Evolutionary conservation across 1,140 invertebrate species (phyloP), one percentile per base, ranked within the genome.

Genomic region (Drosophila elegans): DNA sequence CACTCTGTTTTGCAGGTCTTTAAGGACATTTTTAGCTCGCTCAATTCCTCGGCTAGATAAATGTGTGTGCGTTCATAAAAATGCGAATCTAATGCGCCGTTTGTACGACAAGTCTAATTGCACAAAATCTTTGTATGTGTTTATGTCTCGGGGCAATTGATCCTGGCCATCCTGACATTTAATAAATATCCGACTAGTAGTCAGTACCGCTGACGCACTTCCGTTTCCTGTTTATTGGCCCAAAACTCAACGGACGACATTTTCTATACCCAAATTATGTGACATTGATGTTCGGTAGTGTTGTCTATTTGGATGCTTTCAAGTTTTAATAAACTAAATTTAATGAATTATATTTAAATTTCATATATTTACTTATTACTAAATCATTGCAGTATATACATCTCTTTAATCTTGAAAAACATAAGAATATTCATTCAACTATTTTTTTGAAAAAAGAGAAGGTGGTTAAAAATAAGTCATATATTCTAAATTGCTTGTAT

Each of bases 31-130:
- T 80, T 56, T 64, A 71, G 80, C 69, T 74, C 63, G 73, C 71
- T 63, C 52, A 63, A 72, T 73, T 54, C 63, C 67, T 41, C 46
- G 48, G 27, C 59, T 77, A 75, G 63, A 82, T 82, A 83, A 84
- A 84, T 84, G 82, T 74, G 76, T 74, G 56, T 73, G 34, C 38
- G 71, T 32, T 51, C 67, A 62, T 66, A 68, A 88, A 88, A 77
- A 88, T 83, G 76, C 61, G 76, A 78, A 76, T 76, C 62, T 86
- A 86, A 86, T 86, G 75, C 82, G 74, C 62, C 59, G 75, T 77
- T 82, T 82, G 75, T 88, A 56, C 79, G 51, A 56, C 79, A 48
- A 63, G 55, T 78, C 62, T 78, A 78, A 85, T 85, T 80, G 78
- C 78, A 78, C 45, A n/a, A 38, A 29, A 56, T 62, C 32, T 61